Conservation (phyloP, 1,140 invertebrate genomes). For the Hirudo medicinalis region DNA sequence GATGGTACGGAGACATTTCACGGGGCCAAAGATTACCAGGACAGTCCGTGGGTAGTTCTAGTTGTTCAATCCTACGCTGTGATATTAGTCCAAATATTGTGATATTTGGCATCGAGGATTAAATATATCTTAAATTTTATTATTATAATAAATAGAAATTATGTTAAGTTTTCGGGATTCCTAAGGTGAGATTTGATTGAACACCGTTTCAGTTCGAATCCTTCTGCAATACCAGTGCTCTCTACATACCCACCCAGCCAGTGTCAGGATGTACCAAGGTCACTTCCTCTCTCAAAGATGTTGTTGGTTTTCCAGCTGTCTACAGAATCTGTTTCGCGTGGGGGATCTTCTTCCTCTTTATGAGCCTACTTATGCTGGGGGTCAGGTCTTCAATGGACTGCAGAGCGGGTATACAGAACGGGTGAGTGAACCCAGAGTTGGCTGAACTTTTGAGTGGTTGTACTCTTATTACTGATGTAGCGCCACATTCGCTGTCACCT, state of each 20-base stretch:
- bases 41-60: no score
- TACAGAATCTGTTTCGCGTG: constrained; percentile 87
- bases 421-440: constrained; percentile 52
- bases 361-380: constrained; percentile 83
- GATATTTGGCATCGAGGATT: background rate
- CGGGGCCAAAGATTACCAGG: no score
- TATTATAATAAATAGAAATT: background rate
- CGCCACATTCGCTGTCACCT: background rate
- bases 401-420: constrained; percentile 87
- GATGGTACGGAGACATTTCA: no score
- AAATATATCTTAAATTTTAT: background rate
- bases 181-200: background rate
- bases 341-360: constrained; percentile 79
- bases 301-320: constrained; percentile 75
- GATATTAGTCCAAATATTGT: background rate
- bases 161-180: background rate
- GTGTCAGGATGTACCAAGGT: background rate
- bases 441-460: background rate
- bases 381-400: constrained; percentile 84
- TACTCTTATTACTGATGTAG: background rate
- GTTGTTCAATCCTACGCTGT: no score
- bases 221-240: constrained; percentile 31
- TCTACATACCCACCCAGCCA: background rate
- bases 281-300: constrained; percentile 41
- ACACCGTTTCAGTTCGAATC: constrained; percentile 31